These are phyloP conservation scores for Xanthostigma xanthostigma DNA, from an alignment of 2,888 invertebrate species.

Conservation along the genomic window DNA sequence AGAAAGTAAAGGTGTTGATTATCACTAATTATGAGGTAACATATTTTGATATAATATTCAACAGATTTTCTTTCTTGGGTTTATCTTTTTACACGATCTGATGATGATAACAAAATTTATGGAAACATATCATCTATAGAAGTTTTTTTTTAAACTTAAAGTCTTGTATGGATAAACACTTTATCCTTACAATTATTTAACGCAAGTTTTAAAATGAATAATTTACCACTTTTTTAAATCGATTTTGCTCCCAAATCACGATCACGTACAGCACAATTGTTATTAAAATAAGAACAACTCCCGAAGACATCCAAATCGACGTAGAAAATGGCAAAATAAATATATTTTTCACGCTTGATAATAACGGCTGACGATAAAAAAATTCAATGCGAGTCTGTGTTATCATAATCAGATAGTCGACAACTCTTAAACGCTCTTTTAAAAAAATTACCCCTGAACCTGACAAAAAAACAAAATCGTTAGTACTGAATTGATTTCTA, in stretches of 20 bases:
- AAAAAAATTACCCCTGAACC: conserved; percentile 29
- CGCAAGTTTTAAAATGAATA: too few relatives aligned
- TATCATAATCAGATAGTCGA: conserved; percentile 41
- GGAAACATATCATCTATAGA: too few relatives aligned
- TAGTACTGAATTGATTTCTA: too few relatives aligned
- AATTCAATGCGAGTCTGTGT: conserved; percentile 38
- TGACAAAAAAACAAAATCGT: conserved; percentile 7
- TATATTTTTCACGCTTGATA: conserved; percentile 48
- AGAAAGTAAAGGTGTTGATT: too few relatives aligned
- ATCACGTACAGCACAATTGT: conserved; percentile 32
- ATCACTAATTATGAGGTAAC: too few relatives aligned
- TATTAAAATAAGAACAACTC: conserved; percentile 33
- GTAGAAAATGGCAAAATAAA: conserved; percentile 47
- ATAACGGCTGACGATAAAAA: conserved; percentile 49
- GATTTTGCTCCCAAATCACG: conserved; percentile 27
- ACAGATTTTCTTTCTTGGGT: too few relatives aligned
- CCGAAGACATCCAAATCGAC: conserved; percentile 44
- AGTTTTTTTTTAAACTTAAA: too few relatives aligned
- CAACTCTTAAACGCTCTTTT: conserved; percentile 20
- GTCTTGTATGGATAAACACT: too few relatives aligned
- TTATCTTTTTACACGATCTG: too few relatives aligned
- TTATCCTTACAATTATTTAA: too few relatives aligned
- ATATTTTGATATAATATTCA: too few relatives aligned
- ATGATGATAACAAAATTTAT: too few relatives aligned
- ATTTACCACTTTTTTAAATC: conserved; percentile 2